These are phyloP conservation scores for Epinephelus cyanopodus DNA, from an alignment of 2,113 vertebrate species.

Conservation along the genomic window DNA sequence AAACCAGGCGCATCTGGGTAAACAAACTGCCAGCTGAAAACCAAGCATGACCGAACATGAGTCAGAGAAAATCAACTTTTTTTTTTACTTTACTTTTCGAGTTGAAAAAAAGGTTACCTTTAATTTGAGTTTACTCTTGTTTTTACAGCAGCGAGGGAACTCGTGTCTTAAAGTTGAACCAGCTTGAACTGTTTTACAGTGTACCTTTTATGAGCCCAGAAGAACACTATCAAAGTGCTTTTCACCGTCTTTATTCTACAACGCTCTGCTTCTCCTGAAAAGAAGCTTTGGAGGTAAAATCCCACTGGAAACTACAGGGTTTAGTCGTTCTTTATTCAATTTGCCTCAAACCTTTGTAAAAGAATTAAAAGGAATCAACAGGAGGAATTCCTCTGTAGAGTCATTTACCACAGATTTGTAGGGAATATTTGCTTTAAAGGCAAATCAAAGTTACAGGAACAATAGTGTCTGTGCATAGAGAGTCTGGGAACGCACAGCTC, in stretches of 20 bases:
- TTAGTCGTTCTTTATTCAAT: constrained; percentile 62
- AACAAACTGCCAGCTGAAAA: constrained; percentile 4
- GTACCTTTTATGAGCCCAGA: constrained; percentile 37
- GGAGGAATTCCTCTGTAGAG: constrained; percentile 49
- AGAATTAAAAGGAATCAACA: constrained; percentile 65
- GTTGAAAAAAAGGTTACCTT: constrained; percentile 4
- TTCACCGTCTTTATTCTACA: constrained; percentile 38
- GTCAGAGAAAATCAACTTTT: background rate
- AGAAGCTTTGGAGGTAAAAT: constrained; percentile 49
- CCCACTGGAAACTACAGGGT: constrained; percentile 51
- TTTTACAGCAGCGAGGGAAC: background rate
- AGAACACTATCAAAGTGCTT: constrained; percentile 52
- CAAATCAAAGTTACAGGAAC: constrained; percentile 68
- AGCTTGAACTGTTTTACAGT: constrained; percentile 25
- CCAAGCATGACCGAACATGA: background rate
- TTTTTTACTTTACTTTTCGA: background rate
- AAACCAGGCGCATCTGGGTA: background rate
- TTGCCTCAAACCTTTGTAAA: constrained; percentile 57
- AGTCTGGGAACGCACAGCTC: constrained; percentile 56
- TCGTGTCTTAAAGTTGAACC: constrained; percentile 18
- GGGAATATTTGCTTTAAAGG: constrained; percentile 69
- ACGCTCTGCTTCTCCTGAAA: constrained; percentile 18
- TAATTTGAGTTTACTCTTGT: background rate
- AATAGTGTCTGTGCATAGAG: constrained; percentile 26
- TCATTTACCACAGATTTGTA: constrained; percentile 52